phyloP scores from a whole-genome alignment of 2,888 invertebrate genomes.

The Trachelus stipa region DNA sequence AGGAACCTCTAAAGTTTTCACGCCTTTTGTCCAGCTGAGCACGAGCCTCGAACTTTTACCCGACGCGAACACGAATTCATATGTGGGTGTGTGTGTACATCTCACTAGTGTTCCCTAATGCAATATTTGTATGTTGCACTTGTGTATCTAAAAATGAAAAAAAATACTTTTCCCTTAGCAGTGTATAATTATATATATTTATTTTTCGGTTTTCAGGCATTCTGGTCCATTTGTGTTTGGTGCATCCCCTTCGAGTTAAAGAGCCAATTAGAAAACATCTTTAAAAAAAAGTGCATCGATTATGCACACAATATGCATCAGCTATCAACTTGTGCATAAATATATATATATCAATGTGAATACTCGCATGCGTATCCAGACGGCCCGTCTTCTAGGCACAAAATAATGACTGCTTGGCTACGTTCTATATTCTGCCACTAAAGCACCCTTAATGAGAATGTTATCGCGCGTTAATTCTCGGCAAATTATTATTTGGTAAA shows the following conservation, averaged over 20 bases:
- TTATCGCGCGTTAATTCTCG: constrained; percentile 23
- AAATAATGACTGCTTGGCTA: constrained; percentile 19
- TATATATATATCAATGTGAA: background rate
- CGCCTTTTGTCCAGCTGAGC: background rate
- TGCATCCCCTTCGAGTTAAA: background rate
- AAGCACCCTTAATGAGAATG: constrained; percentile 23
- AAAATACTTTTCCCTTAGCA: background rate
- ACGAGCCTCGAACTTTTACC: background rate
- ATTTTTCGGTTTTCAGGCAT: background rate
- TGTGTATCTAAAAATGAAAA: background rate
- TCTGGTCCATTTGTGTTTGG: background rate
- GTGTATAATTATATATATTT: background rate
- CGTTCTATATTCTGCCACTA: constrained; percentile 3
- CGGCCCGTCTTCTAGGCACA: constrained; percentile 9
- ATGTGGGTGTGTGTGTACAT: no score
- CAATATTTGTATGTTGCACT: background rate
- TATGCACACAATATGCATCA: no score
- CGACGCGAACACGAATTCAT: background rate
- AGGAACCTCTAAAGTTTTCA: background rate
- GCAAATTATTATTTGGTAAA: constrained; percentile 21
- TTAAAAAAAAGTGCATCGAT: background rate
- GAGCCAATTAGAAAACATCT: background rate
- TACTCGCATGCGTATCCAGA: background rate
- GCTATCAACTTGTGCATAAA: no score
- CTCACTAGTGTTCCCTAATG: background rate